Evolutionary conservation across 1,140 invertebrate genomes (phyloP), one percentile per base, ranked within the genome.

Genomic region (Vollenhovia emeryi): DNA sequence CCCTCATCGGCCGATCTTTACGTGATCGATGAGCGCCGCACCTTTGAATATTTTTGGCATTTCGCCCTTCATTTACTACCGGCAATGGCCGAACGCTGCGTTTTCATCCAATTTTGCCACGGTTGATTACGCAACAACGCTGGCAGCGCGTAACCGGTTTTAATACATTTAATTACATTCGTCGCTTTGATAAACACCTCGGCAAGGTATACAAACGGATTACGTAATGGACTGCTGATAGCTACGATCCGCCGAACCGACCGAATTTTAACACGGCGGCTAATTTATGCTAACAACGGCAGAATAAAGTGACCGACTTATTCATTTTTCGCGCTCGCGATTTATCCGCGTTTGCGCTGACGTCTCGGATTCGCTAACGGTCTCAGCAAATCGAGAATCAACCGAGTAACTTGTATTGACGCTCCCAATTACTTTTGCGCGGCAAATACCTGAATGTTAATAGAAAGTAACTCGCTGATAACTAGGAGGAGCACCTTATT

Each of bases 121-220:
- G 50, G 66, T 85, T 88, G 87, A 87, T 88, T 88, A 88, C 86
- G 62, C 73, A 69, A 62, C 73, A 62, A 48, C 64, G 15, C 8
- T 18, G 59, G 52, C 52, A 74, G 71, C 57, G 73, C 48, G 45
- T 78, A 60, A 59, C 76, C 84, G 59, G 74, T 84, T 86, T 88
- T 60, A 85, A 88, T 87, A 87, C 86, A 85, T 87, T 88, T 87
- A 88, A 88, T 88, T 88, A 88, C 57, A 79, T 79, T 85, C 43
- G 36, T 62, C 48, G 68, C 80, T 84, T 73, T 87, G 87, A 88
- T 78, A 87, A 88, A 88, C 86, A 87, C 86, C 73, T 85, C 48
- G 74, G 55, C 64, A 79, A 87, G 68, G 68, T 60, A 79, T 84
- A 85, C 71, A 85, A 83, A 85, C 86, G 59, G 59, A 88, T 88